A percentile compares a stretch with the other conserved stretches of the same genome.
phyloP scores from a whole-genome alignment of 1,140 invertebrate species.

The Ips typographus region DNA sequence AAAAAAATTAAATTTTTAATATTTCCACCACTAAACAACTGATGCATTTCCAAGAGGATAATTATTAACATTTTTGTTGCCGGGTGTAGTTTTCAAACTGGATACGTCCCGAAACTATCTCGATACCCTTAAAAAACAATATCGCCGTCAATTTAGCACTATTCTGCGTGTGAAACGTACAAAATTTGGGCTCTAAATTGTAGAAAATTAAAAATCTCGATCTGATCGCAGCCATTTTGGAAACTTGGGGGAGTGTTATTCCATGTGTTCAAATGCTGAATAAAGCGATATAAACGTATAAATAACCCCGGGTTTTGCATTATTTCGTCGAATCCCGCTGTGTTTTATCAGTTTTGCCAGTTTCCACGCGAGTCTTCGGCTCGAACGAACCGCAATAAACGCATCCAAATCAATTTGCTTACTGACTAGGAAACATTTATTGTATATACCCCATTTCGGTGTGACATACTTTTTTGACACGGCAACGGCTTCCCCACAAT shows the following conservation, averaged over 20 bases:
- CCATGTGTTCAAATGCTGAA: constrained; percentile 51
- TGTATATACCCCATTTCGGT: constrained; percentile 53
- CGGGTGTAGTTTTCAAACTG: no score
- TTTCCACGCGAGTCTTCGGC: constrained; percentile 2
- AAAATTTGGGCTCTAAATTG: constrained; percentile 30
- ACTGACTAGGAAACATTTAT: constrained; percentile 47
- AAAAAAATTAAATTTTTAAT: constrained; percentile 10
- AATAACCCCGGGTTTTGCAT: constrained; percentile 12
- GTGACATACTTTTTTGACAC: constrained; percentile 53
- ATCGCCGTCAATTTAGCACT: no score
- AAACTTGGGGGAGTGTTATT: constrained; percentile 52
- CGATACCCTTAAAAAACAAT: no score
- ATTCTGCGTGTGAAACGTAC: no score
- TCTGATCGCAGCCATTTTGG: constrained; percentile 53
- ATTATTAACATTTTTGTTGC: constrained; percentile 1
- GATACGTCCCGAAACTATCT: no score
- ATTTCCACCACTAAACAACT: constrained; percentile 22
- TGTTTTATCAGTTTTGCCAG: constrained; percentile 8
- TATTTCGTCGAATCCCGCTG: constrained; percentile 9
- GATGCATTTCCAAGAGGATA: constrained; percentile 9
- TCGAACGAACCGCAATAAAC: neutral
- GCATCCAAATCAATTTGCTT: constrained; percentile 51
- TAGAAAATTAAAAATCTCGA: constrained; percentile 43
- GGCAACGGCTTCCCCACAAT: constrained; percentile 34
- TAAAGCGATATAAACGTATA: constrained; percentile 15